phyloP scores from a whole-genome alignment of 2,797 vertebrate genomes.

The Scolopax rusticola region DNA sequence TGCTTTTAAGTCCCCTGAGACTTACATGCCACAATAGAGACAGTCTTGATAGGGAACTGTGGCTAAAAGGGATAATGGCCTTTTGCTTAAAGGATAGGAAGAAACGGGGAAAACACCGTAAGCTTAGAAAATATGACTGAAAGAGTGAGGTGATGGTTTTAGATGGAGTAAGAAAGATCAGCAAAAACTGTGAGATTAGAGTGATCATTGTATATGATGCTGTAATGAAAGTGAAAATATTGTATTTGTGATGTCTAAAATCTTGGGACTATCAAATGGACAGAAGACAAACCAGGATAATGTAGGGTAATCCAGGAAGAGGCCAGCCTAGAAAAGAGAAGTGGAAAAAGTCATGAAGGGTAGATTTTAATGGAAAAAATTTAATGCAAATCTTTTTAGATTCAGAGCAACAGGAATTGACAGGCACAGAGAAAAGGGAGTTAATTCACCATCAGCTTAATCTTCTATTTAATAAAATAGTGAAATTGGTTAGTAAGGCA shows the following conservation, averaged over 20 bases:
- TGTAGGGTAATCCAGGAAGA: neutral
- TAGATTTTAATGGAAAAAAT: neutral
- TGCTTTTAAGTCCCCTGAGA: neutral
- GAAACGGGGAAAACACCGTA: neutral
- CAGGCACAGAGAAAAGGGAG: neutral
- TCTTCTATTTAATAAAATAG: neutral
- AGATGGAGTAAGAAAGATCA: neutral
- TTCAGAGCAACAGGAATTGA: neutral
- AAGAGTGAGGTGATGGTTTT: neutral
- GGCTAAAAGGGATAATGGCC: neutral
- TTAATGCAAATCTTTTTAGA: neutral
- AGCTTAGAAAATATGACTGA: neutral
- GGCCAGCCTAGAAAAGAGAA: neutral
- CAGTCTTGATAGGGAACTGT: neutral
- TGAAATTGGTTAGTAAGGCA: neutral
- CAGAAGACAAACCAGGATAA: neutral
- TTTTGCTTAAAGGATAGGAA: neutral
- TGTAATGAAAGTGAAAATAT: neutral
- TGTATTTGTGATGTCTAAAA: neutral
- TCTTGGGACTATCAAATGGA: neutral
- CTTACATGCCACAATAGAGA: accelerated
- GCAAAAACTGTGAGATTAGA: neutral
- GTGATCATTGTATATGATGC: neutral
- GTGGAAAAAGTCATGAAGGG: neutral
- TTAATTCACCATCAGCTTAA: neutral